phyloP scores from a whole-genome alignment of 2,888 invertebrate species.

The Apocheima hispidaria region DNA sequence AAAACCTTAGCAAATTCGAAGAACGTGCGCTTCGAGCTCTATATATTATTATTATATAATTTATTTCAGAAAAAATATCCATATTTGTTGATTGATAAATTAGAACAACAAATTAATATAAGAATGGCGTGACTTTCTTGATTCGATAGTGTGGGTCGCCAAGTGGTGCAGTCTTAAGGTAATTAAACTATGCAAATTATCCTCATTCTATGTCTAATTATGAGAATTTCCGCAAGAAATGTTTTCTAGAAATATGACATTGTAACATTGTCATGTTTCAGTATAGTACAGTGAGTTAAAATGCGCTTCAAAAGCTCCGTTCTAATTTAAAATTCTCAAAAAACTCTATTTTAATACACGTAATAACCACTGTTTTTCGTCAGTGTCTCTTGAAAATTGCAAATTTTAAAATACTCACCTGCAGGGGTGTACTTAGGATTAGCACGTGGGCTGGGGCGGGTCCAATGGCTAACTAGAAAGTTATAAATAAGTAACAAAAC shows the following conservation, averaged over 20 bases:
- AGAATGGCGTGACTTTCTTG: too few species aligned
- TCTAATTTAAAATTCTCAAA: conserved; percentile 20
- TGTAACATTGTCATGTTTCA: background rate
- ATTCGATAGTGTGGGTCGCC: too few species aligned
- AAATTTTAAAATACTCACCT: conserved; percentile 40
- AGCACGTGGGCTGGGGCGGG: too few species aligned
- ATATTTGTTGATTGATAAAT: too few species aligned
- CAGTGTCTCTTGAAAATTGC: conserved; percentile 41
- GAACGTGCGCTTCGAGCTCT: too few species aligned
- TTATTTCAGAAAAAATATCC: too few species aligned
- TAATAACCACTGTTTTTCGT: conserved; percentile 42
- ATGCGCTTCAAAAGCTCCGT: conserved; percentile 8
- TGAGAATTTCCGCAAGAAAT: background rate
- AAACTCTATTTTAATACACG: conserved; percentile 37
- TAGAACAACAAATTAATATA: too few species aligned
- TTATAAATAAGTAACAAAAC: background rate
- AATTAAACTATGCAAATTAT: too few species aligned
- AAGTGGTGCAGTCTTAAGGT: too few species aligned
- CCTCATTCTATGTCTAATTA: too few species aligned
- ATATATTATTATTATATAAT: too few species aligned
- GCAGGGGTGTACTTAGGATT: background rate
- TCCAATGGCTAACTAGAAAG: background rate
- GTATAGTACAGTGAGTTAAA: background rate
- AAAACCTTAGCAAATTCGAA: too few species aligned
- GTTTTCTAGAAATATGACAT: background rate